Evolutionary conservation across 2,888 invertebrate genomes (phyloP).

Genomic region (Psococerastis gibbosa): DNA sequence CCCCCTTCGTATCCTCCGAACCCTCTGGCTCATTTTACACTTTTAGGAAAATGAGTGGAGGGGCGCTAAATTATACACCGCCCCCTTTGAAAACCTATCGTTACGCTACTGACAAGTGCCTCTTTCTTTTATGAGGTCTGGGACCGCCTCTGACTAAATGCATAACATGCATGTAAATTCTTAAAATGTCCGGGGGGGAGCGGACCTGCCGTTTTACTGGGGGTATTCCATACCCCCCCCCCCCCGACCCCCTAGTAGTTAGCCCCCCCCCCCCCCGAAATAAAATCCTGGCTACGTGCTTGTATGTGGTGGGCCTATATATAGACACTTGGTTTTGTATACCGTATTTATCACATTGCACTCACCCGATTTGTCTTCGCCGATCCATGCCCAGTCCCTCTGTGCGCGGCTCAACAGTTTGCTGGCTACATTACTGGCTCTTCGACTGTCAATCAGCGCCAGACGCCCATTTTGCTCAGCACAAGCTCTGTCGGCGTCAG

Average conservation of each 20-base stretch:
- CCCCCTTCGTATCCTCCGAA: too few species aligned
- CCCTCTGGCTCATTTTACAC: too few species aligned
- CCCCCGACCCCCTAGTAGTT: background rate
- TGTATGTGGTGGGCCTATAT: background rate
- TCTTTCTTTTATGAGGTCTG: too few species aligned
- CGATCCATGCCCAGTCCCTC: slow-evolving; percentile 4
- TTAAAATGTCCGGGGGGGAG: too few species aligned
- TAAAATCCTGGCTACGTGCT: too few species aligned
- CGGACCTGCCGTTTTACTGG: background rate
- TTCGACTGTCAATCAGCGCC: background rate
- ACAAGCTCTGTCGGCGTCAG: background rate
- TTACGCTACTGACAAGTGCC: too few species aligned
- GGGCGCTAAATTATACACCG: too few species aligned
- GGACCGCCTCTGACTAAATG: too few species aligned
- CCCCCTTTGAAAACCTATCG: too few species aligned
- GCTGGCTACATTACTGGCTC: background rate
- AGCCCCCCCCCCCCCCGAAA: background rate
- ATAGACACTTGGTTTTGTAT: background rate
- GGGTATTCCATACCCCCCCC: background rate
- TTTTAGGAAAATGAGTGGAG: too few species aligned
- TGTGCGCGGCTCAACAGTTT: background rate
- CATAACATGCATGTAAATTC: too few species aligned
- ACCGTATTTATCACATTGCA: background rate
- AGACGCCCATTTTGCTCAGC: background rate
- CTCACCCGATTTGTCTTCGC: background rate